Conservation (phyloP, 1,140 invertebrate species). For the Drosophila pseudoananassae region DNA sequence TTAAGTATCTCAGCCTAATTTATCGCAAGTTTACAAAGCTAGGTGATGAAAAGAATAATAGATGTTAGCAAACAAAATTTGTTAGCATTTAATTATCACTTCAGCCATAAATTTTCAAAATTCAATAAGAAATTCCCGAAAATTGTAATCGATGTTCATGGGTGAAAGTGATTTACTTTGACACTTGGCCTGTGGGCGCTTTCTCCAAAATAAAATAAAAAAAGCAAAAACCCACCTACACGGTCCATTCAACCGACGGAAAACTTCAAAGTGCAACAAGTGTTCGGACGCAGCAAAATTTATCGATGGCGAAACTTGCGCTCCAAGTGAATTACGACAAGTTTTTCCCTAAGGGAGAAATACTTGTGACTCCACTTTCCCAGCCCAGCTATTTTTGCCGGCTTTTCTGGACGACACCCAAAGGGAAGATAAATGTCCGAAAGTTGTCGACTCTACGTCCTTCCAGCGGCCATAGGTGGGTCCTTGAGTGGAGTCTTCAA, state of each 20-base stretch:
- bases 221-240: not conserved
- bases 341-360: constrained; percentile 36
- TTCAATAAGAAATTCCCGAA: constrained; percentile 27
- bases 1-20: not conserved
- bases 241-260: constrained; percentile 24
- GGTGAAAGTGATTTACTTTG: constrained; percentile 59
- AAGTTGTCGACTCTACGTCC: constrained; percentile 26
- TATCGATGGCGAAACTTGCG: constrained; percentile 70
- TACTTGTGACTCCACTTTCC: constrained; percentile 24
- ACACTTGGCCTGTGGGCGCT: constrained; percentile 30
- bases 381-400: constrained; percentile 20
- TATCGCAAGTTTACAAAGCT: not conserved
- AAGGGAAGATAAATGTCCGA: constrained; percentile 69
- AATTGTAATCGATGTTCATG: constrained; percentile 50
- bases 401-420: constrained; percentile 28
- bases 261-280: constrained; percentile 65
- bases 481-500: constrained; percentile 16
- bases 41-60: not conserved
- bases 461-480: constrained; percentile 22
- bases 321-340: constrained; percentile 78
- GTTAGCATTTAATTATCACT: not conserved
- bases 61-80: not conserved
- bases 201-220: not conserved
- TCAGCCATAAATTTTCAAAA: constrained; percentile 16
- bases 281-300: constrained; percentile 67